phyloP scores from a whole-genome alignment of 2,797 vertebrate species.

The Danio kyathit region DNA sequence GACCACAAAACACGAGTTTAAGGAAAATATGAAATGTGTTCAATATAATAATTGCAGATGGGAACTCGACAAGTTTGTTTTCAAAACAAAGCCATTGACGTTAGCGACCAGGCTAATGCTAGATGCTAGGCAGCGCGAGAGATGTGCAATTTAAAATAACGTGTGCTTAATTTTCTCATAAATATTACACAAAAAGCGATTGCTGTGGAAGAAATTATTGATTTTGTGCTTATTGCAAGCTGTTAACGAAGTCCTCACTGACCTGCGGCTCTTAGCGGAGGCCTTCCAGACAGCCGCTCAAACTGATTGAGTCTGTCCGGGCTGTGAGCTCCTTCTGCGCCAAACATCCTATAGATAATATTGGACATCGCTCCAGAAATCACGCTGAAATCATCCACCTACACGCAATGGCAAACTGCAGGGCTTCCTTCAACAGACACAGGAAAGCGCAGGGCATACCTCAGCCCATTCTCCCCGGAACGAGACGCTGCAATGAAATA shows the following conservation, averaged over 20 bases:
- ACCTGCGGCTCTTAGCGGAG: constrained; percentile 84
- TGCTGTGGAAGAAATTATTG: too few species aligned
- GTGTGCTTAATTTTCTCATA: neutral
- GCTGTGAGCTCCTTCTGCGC: constrained; percentile 68
- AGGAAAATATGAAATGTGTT: neutral
- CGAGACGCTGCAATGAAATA: constrained; percentile 55
- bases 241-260: constrained; percentile 65
- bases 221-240: constrained; percentile 37
- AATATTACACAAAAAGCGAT: neutral
- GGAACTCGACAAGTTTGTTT: neutral
- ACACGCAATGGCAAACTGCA: constrained; percentile 3
- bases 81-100: constrained; percentile 12
- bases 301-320: constrained; percentile 87
- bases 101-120: constrained; percentile 14
- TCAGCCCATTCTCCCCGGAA: constrained; percentile 55
- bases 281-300: constrained; percentile 85
- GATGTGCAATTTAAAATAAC: neutral
- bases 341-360: constrained; percentile 10
- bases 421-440: constrained; percentile 21
- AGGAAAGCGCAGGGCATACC: constrained; percentile 30
- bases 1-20: neutral
- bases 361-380: constrained; percentile 70
- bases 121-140: constrained; percentile 19
- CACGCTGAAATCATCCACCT: constrained; percentile 31
- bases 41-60: neutral